These are phyloP conservation scores for Rhynchomys soricoides DNA, from an alignment of 2,113 vertebrate species.

Conservation along the genomic window DNA sequence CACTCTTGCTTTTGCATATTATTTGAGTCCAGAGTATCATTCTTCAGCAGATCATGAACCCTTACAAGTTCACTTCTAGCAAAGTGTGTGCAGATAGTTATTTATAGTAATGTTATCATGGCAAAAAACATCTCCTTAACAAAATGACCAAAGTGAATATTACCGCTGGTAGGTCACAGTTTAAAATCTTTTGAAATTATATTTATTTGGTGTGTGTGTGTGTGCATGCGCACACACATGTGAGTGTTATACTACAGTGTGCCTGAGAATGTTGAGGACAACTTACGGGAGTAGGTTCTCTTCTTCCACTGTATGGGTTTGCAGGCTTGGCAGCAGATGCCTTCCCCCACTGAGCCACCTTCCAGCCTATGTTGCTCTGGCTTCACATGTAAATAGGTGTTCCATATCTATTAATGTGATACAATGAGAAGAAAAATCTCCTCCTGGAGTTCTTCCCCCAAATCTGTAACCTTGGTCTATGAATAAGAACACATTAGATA, in stretches of 20 bases:
- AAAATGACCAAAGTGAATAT: not conserved
- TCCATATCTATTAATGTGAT: not conserved
- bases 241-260: not conserved
- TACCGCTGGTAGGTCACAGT: not conserved
- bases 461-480: not conserved
- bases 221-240: not conserved
- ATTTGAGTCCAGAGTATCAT: too few species aligned
- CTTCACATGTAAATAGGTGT: not conserved
- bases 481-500: not conserved
- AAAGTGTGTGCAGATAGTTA: not conserved
- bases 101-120: not conserved
- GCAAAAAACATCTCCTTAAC: not conserved
- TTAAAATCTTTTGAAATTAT: not conserved
- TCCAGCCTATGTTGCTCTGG: not conserved
- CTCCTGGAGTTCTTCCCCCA: not conserved
- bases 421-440: not conserved
- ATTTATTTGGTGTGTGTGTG: not conserved
- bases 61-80: not conserved
- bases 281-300: not conserved
- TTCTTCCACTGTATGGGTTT: too few species aligned
- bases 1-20: too few species aligned
- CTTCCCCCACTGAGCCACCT: not conserved
- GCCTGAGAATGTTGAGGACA: not conserved
- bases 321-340: not conserved
- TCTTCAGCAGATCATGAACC: too few species aligned